Evolutionary conservation across 2,113 vertebrate genomes (phyloP).

Genomic region (Heptranchias perlo): DNA sequence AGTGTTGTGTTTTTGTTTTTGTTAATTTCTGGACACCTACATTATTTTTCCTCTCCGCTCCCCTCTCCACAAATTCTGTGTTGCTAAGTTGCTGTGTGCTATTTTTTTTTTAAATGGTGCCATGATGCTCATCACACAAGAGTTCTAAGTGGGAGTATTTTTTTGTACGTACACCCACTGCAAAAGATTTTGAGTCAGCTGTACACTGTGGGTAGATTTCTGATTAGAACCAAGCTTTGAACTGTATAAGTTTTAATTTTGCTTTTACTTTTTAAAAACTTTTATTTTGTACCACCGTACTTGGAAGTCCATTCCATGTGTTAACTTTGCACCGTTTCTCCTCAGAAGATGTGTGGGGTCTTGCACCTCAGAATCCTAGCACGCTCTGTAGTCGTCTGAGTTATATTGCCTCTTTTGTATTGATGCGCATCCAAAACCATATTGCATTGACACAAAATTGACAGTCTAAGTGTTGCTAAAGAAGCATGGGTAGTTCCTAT

Average conservation of each 20-base stretch:
- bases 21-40: neutral
- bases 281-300: neutral
- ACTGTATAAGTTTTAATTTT: neutral
- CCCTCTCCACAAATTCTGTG: too few relatives aligned
- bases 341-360: neutral
- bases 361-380: neutral
- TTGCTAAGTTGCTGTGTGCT: neutral
- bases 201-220: neutral
- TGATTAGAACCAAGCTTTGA: neutral
- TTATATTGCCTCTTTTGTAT: neutral
- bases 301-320: neutral
- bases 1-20: neutral
- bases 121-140: neutral
- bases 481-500: neutral
- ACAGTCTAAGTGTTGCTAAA: neutral
- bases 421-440: neutral
- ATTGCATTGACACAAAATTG: neutral
- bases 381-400: neutral
- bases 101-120: neutral
- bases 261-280: neutral
- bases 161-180: neutral
- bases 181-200: constrained; percentile 4
- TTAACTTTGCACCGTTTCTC: too few relatives aligned
- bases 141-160: neutral
- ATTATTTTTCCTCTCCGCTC: neutral